Base-by-base conservation (phyloP, 2,113 vertebrate species). In the Proteles cristata region DNA sequence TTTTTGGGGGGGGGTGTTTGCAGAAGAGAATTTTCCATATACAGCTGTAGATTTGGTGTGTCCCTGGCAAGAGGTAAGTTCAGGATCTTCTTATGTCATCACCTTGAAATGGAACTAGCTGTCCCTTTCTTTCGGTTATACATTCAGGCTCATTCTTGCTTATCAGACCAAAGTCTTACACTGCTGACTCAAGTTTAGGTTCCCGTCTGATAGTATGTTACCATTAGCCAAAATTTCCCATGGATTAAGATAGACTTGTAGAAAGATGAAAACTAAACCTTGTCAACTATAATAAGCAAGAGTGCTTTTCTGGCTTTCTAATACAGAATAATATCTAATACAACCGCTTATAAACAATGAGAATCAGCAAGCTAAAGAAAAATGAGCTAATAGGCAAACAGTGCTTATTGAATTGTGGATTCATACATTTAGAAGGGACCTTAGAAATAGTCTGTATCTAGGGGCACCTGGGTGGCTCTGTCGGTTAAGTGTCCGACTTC, bases 151-250 rank as follows among this genome's bases (percentile, higher is more conserved):
- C 50, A 89, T 39, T 84, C 33, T 92, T 88, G 90, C 35, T 96
- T 96, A 94, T 96, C 71, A 73, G 71, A 88, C 84, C 58, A 95
- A 96, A 98, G 90, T 77, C 61, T 45, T 93, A 26, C 17, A 58
- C 16, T 86, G 91, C 77, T 97, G 95, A 96, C 65, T 98, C 69
- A 96, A 77, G 84, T 85, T 87, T 86, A 88, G 21, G 26, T 95
- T 80, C 79, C 26, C 69, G 69, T 80, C 48, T 82, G 50, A 94
- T 79, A 94, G 84, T 65, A 61, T 48, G 31, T 96, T 88, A 77
- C 93, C 88, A 71, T 88, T 80, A 45, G 48, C 80, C 83, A 81
- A 88, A 69, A 93, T 68, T 94, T 96, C 83, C 71, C 96, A 74
- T 69, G 45, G 82, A 35, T 74, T 93, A 43, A 81, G 35, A 58